phyloP scores from a whole-genome alignment of 2,888 invertebrate species.

The Muscina levida region DNA sequence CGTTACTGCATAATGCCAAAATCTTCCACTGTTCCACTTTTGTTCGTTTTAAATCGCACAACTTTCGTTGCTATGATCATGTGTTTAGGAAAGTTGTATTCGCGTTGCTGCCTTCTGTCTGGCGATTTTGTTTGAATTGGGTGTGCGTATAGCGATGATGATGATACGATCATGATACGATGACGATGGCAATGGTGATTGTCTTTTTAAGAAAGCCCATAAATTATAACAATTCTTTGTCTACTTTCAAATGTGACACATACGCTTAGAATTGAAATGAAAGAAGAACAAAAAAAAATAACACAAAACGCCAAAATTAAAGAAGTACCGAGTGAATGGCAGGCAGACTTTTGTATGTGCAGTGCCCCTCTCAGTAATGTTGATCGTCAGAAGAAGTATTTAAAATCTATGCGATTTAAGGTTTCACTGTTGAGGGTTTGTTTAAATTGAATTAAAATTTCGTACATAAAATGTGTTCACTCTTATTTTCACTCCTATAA shows the following conservation, averaged over 20 bases:
- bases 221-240: slow-evolving; percentile 75
- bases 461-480: slow-evolving; percentile 66
- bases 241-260: slow-evolving; percentile 70
- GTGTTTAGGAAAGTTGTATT: slow-evolving; percentile 5
- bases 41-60: not conserved
- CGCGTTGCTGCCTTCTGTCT: slow-evolving; percentile 20
- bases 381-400: slow-evolving; percentile 49
- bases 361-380: slow-evolving; percentile 51
- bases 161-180: too few relatives aligned
- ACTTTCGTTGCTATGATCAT: slow-evolving; percentile 11
- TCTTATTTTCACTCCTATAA: slow-evolving; percentile 12
- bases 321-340: slow-evolving; percentile 35
- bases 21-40: not conserved
- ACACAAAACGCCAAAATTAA: slow-evolving; percentile 38
- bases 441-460: slow-evolving; percentile 31
- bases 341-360: slow-evolving; percentile 57
- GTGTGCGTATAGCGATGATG: slow-evolving; percentile 34
- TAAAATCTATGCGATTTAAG: slow-evolving; percentile 51
- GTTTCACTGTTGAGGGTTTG: slow-evolving; percentile 54
- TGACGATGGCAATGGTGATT: slow-evolving; percentile 56
- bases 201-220: slow-evolving; percentile 75
- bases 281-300: slow-evolving; percentile 6
- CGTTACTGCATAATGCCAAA: too few relatives aligned
- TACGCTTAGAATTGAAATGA: slow-evolving; percentile 54
- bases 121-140: not conserved